phyloP scores from a whole-genome alignment of 2,888 invertebrate species.

The Congeria kusceri region DNA sequence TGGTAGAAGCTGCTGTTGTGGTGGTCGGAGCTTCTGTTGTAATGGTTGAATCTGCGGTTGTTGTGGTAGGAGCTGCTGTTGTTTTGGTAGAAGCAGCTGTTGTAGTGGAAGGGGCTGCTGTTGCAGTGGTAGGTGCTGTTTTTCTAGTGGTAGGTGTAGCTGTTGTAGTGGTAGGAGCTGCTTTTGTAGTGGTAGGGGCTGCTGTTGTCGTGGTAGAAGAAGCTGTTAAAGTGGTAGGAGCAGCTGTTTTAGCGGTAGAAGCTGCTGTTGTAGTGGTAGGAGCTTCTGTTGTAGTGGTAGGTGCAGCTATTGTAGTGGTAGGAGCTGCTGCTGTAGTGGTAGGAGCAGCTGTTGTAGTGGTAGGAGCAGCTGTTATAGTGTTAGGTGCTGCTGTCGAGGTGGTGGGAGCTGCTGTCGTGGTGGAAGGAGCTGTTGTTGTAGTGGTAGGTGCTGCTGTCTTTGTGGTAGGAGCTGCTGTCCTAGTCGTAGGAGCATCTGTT shows the following conservation, averaged over 20 bases:
- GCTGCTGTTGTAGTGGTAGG: not conserved
- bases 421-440: constrained; percentile 1
- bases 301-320: too few relatives aligned
- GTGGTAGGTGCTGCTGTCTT: not conserved
- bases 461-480: not conserved
- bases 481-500: too few relatives aligned
- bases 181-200: not conserved
- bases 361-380: not conserved
- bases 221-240: not conserved
- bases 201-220: constrained; percentile 7
- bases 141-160: not conserved
- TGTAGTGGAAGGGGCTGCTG: not conserved
- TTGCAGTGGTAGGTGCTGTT: not conserved
- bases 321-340: too few relatives aligned
- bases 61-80: not conserved
- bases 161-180: not conserved
- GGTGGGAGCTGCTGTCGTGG: constrained; percentile 5
- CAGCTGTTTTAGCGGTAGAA: constrained; percentile 1
- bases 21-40: constrained; percentile 6
- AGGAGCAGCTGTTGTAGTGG: not conserved
- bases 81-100: not conserved
- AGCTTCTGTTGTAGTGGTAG: too few relatives aligned
- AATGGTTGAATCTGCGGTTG: not conserved
- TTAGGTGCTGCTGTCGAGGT: not conserved
- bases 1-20: not conserved